phyloP scores from a whole-genome alignment of 2,797 vertebrate species.

The Phoebastria nigripes region DNA sequence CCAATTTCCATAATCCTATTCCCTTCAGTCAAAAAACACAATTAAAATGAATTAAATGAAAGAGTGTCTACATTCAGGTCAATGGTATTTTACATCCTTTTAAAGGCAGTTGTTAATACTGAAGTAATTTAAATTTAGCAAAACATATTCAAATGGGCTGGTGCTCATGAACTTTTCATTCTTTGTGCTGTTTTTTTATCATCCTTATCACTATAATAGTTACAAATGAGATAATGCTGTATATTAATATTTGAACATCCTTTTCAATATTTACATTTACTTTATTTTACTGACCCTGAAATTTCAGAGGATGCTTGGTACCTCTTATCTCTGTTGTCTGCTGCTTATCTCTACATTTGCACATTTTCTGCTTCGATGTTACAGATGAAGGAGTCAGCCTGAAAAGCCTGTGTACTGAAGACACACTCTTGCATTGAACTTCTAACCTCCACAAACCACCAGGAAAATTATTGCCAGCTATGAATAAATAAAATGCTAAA shows the following conservation, averaged over 20 bases:
- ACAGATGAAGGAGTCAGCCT: background rate
- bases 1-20: background rate
- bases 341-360: background rate
- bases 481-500: background rate
- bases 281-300: background rate
- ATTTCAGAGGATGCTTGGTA: background rate
- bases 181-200: background rate
- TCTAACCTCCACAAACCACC: background rate
- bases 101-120: background rate
- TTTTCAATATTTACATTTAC: background rate
- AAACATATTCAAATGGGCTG: slow-evolving; percentile 1
- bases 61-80: background rate
- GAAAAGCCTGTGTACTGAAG: background rate
- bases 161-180: background rate
- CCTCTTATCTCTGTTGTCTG: background rate
- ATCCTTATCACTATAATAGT: background rate
- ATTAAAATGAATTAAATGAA: slow-evolving; percentile 20
- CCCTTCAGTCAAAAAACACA: background rate
- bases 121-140: slow-evolving; percentile 35
- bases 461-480: background rate
- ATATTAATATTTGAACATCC: background rate
- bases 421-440: background rate
- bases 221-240: background rate
- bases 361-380: background rate
- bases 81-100: background rate